Conservation (phyloP, 2,888 invertebrate species). For the Yponomeuta evonymella region DNA sequence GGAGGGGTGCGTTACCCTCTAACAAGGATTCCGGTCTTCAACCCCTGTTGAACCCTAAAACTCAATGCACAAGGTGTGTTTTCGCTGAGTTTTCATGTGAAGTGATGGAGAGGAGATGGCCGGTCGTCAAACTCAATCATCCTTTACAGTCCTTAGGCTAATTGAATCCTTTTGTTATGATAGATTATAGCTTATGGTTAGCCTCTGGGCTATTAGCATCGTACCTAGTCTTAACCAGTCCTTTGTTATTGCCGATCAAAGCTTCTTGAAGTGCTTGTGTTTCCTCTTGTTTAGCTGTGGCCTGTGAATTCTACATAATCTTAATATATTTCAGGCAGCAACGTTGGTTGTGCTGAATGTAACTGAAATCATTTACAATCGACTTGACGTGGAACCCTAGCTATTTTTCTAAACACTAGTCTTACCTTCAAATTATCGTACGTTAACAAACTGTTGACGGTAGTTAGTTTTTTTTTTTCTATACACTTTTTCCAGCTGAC, state of each 20-base stretch:
- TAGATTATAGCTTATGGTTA: not conserved
- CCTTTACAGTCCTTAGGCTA: conserved; percentile 1
- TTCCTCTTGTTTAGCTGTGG: not conserved
- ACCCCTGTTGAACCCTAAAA: conserved; percentile 13
- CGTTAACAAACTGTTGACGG: too few relatives aligned
- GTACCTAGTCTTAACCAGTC: not conserved
- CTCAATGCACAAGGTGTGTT: not conserved
- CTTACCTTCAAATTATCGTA: too few relatives aligned
- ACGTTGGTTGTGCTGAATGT: too few relatives aligned
- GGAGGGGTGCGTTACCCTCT: conserved; percentile 72
- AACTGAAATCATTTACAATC: too few relatives aligned
- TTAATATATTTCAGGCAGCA: too few relatives aligned
- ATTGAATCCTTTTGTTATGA: conserved; percentile 10
- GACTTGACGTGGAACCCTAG: too few relatives aligned
- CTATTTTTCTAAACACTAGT: too few relatives aligned
- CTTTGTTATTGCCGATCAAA: not conserved
- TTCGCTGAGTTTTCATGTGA: not conserved
- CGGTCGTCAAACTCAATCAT: conserved; percentile 16
- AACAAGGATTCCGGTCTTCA: not conserved
- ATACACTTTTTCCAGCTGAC: too few relatives aligned
- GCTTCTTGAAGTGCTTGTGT: not conserved
- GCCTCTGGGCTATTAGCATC: too few relatives aligned
- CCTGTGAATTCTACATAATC: too few relatives aligned
- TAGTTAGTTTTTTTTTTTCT: too few relatives aligned
- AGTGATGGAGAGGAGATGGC: conserved; percentile 21